A percentile compares a stretch with the other conserved stretches of the same genome.
phyloP scores from a whole-genome alignment of 2,797 vertebrate species.

The Karalla daura region DNA sequence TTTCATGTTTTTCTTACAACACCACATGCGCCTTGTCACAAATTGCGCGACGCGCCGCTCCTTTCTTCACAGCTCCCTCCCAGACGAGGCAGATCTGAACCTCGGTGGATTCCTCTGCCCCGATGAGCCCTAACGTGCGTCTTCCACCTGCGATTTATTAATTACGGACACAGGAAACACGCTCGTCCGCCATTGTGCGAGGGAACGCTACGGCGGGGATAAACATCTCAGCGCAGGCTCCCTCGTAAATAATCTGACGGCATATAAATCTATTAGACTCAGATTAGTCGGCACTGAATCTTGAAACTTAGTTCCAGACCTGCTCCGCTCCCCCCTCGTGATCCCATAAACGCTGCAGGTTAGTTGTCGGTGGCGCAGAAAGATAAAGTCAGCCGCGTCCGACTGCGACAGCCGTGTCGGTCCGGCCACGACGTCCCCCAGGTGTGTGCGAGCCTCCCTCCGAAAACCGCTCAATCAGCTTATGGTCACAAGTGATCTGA shows the following conservation, averaged over 20 bases:
- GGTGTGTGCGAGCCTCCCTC: constrained; percentile 12
- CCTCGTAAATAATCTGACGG: not conserved
- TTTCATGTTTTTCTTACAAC: no score
- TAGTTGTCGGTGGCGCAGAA: constrained; percentile 6
- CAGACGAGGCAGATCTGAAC: no score
- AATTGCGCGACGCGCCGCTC: no score
- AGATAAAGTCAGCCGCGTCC: constrained; percentile 24
- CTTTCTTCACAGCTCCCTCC: no score
- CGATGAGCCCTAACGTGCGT: no score
- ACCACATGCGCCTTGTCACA: no score
- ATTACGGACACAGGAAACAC: not conserved
- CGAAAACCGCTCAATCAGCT: constrained; percentile 61
- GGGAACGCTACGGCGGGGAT: not conserved
- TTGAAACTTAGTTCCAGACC: no score
- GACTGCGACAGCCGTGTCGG: constrained; percentile 12
- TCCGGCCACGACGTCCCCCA: constrained; percentile 16
- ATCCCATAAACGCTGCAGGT: not conserved
- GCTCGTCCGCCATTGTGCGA: not conserved
- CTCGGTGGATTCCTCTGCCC: no score
- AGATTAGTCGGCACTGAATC: not conserved
- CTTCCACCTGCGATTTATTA: not conserved
- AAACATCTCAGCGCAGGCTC: not conserved
- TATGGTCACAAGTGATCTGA: constrained; percentile 56
- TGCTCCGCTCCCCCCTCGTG: not conserved
- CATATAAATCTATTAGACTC: not conserved